Conservation (phyloP, 1,140 invertebrate genomes). For the Lordiphosa mommai region DNA sequence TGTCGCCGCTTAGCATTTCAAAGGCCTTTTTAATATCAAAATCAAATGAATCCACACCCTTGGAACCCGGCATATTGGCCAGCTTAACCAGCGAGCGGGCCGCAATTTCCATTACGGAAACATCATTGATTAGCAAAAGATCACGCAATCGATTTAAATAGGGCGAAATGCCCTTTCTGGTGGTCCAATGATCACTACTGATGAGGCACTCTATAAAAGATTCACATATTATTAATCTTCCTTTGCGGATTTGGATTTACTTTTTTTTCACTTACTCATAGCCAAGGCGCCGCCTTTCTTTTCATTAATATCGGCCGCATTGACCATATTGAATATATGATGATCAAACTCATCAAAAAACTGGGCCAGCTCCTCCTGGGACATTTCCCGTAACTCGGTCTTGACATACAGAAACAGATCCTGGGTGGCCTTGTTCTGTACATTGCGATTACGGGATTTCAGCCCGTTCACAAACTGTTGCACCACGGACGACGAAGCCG, state of each 20-base stretch:
- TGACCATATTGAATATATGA: slow-evolving; percentile 97
- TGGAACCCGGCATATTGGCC: slow-evolving; percentile 94
- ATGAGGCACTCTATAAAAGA: slow-evolving; percentile 90
- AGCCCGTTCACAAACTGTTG: slow-evolving; percentile 91
- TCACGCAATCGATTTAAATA: slow-evolving; percentile 97
- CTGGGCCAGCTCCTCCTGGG: slow-evolving; percentile 92
- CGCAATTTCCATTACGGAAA: slow-evolving; percentile 96
- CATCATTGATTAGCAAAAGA: slow-evolving; percentile 93
- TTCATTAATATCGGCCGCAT: slow-evolving; percentile 94
- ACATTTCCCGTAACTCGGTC: slow-evolving; percentile 94
- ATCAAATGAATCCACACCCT: slow-evolving; percentile 96
- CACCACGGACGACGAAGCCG: slow-evolving; percentile 82
- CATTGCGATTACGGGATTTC: slow-evolving; percentile 93
- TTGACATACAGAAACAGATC: slow-evolving; percentile 95
- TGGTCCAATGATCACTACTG: slow-evolving; percentile 94
- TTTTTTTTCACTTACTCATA: slow-evolving; percentile 92
- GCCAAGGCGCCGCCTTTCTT: slow-evolving; percentile 97
- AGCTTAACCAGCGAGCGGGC: slow-evolving; percentile 95
- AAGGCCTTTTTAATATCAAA: slow-evolving; percentile 97
- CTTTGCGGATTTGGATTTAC: too few species aligned
- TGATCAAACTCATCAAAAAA: slow-evolving; percentile 98
- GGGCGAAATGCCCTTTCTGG: slow-evolving; percentile 92
- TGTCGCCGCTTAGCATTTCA: slow-evolving; percentile 94
- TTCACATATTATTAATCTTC: not conserved
- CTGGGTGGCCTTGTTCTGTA: slow-evolving; percentile 89